phyloP scores from a whole-genome alignment of 2,797 vertebrate species.

The Chelidonichthys spinosus region DNA sequence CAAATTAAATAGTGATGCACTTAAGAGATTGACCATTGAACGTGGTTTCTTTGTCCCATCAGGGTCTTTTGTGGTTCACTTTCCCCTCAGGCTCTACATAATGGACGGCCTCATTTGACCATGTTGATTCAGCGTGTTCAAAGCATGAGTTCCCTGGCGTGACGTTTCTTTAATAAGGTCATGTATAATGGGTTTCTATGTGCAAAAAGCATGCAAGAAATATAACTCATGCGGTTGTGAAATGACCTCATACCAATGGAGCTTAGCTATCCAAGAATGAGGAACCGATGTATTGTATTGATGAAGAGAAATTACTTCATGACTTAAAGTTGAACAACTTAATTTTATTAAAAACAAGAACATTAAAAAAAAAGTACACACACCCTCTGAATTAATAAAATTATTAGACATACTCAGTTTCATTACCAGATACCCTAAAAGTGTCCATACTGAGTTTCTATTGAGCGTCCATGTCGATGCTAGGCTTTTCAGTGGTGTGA shows the following conservation, averaged over 20 bases:
- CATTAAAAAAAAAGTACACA: not conserved
- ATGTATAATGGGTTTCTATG: constrained; percentile 7
- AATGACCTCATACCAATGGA: not conserved
- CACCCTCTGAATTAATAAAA: not conserved
- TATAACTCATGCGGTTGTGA: not conserved
- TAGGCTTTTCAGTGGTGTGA: constrained; percentile 42
- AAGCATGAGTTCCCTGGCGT: constrained; percentile 27
- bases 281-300: not conserved
- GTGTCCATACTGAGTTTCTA: not conserved
- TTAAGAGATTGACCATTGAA: constrained; percentile 17
- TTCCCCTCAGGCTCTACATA: constrained; percentile 49
- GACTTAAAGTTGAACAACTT: not conserved
- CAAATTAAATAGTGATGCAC: constrained; percentile 38
- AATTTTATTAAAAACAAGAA: constrained; percentile 42
- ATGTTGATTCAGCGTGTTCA: constrained; percentile 2
- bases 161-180: constrained; percentile 35
- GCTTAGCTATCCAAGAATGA: not conserved
- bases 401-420: not conserved
- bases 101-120: constrained; percentile 61
- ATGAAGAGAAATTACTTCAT: not conserved
- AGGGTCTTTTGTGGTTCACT: constrained; percentile 34
- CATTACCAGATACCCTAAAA: not conserved
- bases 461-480: not conserved
- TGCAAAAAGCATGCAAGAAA: not conserved
- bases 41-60: constrained; percentile 19